Percentiles rank a stretch among this genome's conserved stretches.
Evolutionary conservation across 2,797 vertebrate genomes (phyloP).

Genomic region (Halcyon badia): DNA sequence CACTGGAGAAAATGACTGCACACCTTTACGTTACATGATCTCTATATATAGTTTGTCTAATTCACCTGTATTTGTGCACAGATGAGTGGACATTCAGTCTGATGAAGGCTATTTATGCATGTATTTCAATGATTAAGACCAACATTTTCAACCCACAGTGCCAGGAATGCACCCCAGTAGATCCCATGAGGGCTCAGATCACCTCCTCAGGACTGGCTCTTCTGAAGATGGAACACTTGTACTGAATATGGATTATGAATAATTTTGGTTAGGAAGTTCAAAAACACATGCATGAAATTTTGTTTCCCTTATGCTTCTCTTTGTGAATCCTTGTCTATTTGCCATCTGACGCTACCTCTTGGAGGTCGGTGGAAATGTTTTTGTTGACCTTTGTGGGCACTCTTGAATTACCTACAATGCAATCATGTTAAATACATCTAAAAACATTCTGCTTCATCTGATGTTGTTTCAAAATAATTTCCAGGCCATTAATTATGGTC

Average conservation of each 20-base stretch:
- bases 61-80: background rate
- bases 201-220: background rate
- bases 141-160: background rate
- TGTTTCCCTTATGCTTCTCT: background rate
- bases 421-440: background rate
- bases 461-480: slow-evolving; percentile 22
- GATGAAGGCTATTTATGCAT: background rate
- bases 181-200: background rate
- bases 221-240: rapidly evolving
- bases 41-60: background rate
- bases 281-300: background rate
- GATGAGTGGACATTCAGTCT: background rate
- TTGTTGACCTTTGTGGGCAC: background rate
- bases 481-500: slow-evolving; percentile 5
- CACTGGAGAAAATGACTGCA: background rate
- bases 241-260: background rate
- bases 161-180: background rate
- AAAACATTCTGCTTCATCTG: background rate
- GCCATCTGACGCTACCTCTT: background rate
- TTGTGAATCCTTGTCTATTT: background rate
- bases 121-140: background rate
- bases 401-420: background rate
- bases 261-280: background rate
- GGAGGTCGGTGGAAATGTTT: background rate
- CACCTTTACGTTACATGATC: background rate